Conservation (phyloP, 2,888 invertebrate species). For the Yponomeuta plumbellus region DNA sequence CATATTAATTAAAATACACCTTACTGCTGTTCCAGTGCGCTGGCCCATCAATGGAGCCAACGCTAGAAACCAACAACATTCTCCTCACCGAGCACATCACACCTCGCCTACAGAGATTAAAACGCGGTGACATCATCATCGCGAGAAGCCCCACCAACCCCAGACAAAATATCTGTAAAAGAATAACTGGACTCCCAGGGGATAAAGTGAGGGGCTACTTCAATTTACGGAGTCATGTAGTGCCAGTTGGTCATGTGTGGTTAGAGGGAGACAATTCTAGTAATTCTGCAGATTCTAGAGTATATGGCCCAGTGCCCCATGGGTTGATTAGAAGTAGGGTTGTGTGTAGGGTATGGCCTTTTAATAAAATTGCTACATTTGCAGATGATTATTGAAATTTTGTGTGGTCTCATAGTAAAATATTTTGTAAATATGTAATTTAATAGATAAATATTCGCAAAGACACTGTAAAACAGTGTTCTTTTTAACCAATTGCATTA, state of each 20-base stretch:
- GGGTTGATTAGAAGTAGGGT: slow-evolving; percentile 90
- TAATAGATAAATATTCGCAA: no score
- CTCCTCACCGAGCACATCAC: slow-evolving; percentile 89
- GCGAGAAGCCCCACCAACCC: slow-evolving; percentile 89
- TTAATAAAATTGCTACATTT: slow-evolving; percentile 64
- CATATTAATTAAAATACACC: background rate
- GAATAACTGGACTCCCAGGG: slow-evolving; percentile 86
- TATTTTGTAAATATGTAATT: no score
- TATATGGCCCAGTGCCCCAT: slow-evolving; percentile 91
- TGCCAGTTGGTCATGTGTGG: slow-evolving; percentile 93
- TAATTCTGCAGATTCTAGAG: slow-evolving; percentile 91
- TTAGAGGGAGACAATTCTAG: slow-evolving; percentile 91
- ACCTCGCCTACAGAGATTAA: slow-evolving; percentile 77
- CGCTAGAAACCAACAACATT: slow-evolving; percentile 87
- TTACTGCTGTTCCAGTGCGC: slow-evolving; percentile 81
- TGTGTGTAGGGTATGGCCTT: slow-evolving; percentile 87
- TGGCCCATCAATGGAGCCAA: slow-evolving; percentile 96
- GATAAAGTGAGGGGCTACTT: slow-evolving; percentile 77
- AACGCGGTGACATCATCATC: slow-evolving; percentile 90
- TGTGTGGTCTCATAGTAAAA: no score
- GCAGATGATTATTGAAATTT: slow-evolving; percentile 35
- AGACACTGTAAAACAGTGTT: no score
- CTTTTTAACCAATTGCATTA: no score
- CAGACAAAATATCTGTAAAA: slow-evolving; percentile 88
- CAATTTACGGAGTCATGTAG: slow-evolving; percentile 66